phyloP scores from a whole-genome alignment of 2,797 vertebrate species.

The Mormyrops attenuatus region DNA sequence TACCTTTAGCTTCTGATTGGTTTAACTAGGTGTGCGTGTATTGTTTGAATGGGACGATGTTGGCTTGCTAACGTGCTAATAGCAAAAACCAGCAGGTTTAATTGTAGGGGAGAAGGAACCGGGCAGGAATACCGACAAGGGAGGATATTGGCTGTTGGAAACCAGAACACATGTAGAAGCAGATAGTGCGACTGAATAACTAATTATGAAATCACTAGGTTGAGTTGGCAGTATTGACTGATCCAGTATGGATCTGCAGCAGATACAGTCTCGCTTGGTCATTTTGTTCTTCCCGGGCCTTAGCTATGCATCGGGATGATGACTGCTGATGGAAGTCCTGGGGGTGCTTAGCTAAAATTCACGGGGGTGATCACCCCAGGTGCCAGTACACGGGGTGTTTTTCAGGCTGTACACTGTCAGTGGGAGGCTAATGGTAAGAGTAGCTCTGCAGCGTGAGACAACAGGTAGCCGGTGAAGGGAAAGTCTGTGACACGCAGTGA shows the following conservation, averaged over 20 bases:
- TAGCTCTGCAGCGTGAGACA: background rate
- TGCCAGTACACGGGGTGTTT: background rate
- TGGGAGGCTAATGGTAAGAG: background rate
- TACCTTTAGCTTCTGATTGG: constrained; percentile 29
- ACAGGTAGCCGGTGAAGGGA: background rate
- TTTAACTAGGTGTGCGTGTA: constrained; percentile 17
- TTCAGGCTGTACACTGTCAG: background rate
- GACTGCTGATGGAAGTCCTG: background rate
- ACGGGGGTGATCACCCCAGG: background rate
- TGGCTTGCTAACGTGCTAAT: background rate
- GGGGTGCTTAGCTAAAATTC: background rate
- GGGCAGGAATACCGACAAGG: background rate
- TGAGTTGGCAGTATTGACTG: background rate
- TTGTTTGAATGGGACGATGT: constrained; percentile 50
- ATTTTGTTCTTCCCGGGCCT: background rate
- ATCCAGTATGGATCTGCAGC: background rate
- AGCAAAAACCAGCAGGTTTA: background rate
- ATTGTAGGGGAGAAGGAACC: background rate
- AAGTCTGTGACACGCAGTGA: background rate
- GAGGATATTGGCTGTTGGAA: background rate
- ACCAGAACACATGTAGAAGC: background rate
- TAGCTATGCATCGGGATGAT: background rate
- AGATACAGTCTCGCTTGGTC: background rate
- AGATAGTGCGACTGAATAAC: background rate
- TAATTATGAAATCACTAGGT: background rate